Evolutionary conservation across 2,888 invertebrate genomes (phyloP).

Genomic region (Schizaphis graminum): DNA sequence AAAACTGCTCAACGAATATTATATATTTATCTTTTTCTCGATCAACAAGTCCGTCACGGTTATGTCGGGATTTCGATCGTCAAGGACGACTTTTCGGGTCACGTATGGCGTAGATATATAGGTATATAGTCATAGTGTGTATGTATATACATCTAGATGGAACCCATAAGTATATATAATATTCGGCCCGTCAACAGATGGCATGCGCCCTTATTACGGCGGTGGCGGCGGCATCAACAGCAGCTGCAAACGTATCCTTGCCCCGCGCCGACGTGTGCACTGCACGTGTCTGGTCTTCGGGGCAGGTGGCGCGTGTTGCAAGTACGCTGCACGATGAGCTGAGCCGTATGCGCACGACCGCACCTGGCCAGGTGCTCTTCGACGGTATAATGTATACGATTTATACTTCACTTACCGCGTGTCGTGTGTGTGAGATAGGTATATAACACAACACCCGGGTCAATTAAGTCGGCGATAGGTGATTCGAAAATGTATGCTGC

Average conservation of each 20-base stretch:
- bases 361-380: constrained; percentile 61
- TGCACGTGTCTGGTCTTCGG: constrained; percentile 52
- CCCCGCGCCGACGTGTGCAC: constrained; percentile 54
- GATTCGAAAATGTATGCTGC: background rate
- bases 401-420: background rate
- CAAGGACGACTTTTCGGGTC: background rate
- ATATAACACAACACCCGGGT: background rate
- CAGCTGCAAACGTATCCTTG: constrained; percentile 25
- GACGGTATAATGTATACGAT: background rate
- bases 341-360: background rate
- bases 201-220: constrained; percentile 62
- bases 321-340: background rate
- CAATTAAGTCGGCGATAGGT: background rate
- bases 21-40: background rate
- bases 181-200: constrained; percentile 58
- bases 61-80: constrained; percentile 6
- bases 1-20: background rate
- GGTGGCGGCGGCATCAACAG: constrained; percentile 13
- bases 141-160: background rate
- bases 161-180: background rate
- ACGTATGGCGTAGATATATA: background rate
- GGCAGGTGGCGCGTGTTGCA: constrained; percentile 51
- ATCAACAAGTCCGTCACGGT: constrained; percentile 45
- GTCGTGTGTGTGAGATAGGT: background rate
- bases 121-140: background rate